Evolutionary conservation across 2,888 invertebrate genomes (phyloP), one percentile per base, ranked within the genome.

Genomic region (Protonemura montana): DNA sequence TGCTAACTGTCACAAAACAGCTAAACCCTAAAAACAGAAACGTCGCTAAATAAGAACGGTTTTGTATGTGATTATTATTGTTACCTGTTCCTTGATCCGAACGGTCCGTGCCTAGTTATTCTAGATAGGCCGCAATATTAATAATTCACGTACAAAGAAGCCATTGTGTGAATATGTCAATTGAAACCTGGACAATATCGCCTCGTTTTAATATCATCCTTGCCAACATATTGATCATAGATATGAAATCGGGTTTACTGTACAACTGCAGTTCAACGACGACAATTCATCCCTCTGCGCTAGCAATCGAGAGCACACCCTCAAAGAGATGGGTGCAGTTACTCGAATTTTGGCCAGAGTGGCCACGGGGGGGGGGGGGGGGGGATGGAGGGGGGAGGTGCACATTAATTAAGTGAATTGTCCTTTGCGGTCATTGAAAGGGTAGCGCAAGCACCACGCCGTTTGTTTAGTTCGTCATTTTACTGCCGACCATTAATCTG

Each of bases 401-500:
- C 59, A 81, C 81, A 81, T 81, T 81, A 81, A 81, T 81, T 81
- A 81, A 81, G 81, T 30, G 81, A 81, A 81, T 81, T 81, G 81
- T 81, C 81, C 81, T 81, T 21, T 29, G 81, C 25, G 81, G 81
- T 81, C 81, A 81, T 81, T 81, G 28, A 81, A 35, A 81, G 30
- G 29, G 29, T 29, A 81, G 81, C 81, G n/a, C 78, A 29, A 29
- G 27, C 27, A 27, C 27, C 27, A 78, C 27, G 29, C n/a, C 30
- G 81, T 13, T 81, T 81, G 81, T 81, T 29, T 81, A 30, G 81
- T 81, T 81, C 30, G 81, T 81, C 81, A 81, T 81, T 81, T 81
- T 81, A 81, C 81, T 81, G 21, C 21, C 59, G 7, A 59, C 29
- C 81, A 81, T 81, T 81, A 81, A 81, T 81, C 81, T 30, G n/a